Base-by-base conservation (phyloP, 2,888 invertebrate species). In the Agrochola circellaris region DNA sequence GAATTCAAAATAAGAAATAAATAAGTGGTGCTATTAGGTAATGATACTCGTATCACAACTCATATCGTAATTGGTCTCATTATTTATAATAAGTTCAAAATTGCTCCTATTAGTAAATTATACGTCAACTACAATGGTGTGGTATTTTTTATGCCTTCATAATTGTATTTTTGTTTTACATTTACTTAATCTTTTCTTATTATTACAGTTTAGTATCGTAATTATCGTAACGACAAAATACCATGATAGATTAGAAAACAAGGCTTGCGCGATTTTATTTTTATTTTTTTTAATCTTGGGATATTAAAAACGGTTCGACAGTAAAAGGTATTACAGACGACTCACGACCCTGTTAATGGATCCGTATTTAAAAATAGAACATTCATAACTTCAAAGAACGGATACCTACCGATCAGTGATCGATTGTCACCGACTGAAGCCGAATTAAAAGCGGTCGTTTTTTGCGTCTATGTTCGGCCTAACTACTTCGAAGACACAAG, bases 51-150 rank as follows among this genome's bases (percentile, higher is more conserved):
- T n/a, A 69, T 30, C 15, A 56, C 17, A 26, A 71, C 34, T 64
- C 61, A 34, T 71, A 72, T 54, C 54, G 26, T 72, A 72, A 66
- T 77, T 60, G 58, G 78, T 78, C n/a, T 54, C 30, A 64, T 78
- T 78, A 77, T 34, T n/a, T 73, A 54, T 60, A 71, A 79, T 64
- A 26, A 73, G 70, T 60, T 54, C 11, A 23, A 81, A 78, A 82
- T 84, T 84, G 72, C 34, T 82, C 34, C 60, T 48, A 71, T 84
- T 81, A 69, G 30, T 58, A 81, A 34, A 84, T 71, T 56, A 51
- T 56, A 73, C 9, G 34, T 66, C 34, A 45, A 56, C 23, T 51
- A 68, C 7, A 30, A 65, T 60, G 13, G 17, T n/a, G 15, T 62
- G 13, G 20, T 54, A 23, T 66, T 23, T 30, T 23, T 5, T 23